Evolutionary conservation across 2,797 vertebrate genomes (phyloP).

Genomic region (Microhierax caerulescens): DNA sequence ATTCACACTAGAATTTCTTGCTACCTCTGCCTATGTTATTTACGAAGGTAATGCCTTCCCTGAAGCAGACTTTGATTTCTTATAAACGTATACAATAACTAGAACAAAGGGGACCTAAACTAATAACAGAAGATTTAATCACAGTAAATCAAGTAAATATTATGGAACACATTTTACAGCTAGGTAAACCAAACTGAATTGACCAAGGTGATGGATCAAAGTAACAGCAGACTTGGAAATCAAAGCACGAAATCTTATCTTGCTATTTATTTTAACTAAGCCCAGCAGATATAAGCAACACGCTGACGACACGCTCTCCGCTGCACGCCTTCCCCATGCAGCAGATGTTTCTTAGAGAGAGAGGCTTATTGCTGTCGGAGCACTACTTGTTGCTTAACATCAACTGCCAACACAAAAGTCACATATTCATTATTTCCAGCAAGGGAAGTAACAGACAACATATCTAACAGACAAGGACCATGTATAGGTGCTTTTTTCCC

Average conservation of each 20-base stretch:
- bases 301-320: background rate
- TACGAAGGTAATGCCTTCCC: background rate
- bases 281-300: background rate
- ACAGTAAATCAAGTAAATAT: background rate
- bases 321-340: background rate
- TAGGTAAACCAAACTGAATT: background rate
- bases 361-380: background rate
- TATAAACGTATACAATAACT: background rate
- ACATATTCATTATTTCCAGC: too few relatives aligned
- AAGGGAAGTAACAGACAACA: background rate
- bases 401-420: background rate
- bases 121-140: background rate
- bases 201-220: background rate
- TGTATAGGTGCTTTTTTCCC: too few relatives aligned
- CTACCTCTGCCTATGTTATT: background rate
- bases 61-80: background rate
- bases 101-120: background rate
- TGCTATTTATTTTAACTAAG: background rate
- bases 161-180: background rate
- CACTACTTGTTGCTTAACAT: background rate
- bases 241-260: background rate
- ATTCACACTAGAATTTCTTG: background rate
- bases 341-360: background rate
- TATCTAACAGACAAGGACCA: background rate
- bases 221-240: slow-evolving; percentile 1